Evolutionary conservation across 2,888 invertebrate species (phyloP).

Genomic region (Tenthredo mesomela): DNA sequence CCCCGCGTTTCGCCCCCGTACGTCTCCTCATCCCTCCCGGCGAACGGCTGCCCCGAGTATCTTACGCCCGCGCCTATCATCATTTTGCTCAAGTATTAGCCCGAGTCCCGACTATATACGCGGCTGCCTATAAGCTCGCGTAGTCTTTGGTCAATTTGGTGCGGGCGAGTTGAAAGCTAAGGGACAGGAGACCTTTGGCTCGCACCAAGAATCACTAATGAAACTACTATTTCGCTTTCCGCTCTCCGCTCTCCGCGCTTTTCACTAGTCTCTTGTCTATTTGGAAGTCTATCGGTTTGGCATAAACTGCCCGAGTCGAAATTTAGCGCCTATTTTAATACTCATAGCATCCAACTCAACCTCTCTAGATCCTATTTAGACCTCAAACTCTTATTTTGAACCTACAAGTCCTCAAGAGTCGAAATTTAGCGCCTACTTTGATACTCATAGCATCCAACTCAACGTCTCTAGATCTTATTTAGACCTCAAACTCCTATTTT

Average conservation of each 20-base stretch:
- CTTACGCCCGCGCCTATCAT: conserved; percentile 38
- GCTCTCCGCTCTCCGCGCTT: too few species aligned
- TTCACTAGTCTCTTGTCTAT: background rate
- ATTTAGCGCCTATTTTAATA: too few species aligned
- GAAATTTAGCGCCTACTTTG: too few species aligned
- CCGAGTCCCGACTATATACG: background rate
- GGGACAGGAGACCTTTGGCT: background rate
- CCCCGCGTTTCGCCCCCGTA: background rate
- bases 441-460: too few species aligned
- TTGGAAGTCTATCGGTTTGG: background rate
- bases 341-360: too few species aligned
- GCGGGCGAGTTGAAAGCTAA: background rate
- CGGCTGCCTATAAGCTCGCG: conserved; percentile 7
- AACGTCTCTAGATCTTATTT: too few species aligned
- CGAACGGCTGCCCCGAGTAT: conserved; percentile 29
- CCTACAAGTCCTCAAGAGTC: too few species aligned
- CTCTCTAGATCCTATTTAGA: too few species aligned
- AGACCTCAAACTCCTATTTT: too few species aligned
- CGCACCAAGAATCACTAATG: background rate
- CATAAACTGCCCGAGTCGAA: too few species aligned
- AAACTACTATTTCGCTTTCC: background rate
- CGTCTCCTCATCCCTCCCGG: background rate
- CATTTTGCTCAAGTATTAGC: conserved; percentile 33
- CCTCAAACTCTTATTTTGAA: too few species aligned
- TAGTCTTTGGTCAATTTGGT: conserved; percentile 22